Percentiles rank a stretch among this genome's conserved stretches.
Conservation (phyloP, 2,888 invertebrate genomes). For the Agonopterix subpropinquella region DNA sequence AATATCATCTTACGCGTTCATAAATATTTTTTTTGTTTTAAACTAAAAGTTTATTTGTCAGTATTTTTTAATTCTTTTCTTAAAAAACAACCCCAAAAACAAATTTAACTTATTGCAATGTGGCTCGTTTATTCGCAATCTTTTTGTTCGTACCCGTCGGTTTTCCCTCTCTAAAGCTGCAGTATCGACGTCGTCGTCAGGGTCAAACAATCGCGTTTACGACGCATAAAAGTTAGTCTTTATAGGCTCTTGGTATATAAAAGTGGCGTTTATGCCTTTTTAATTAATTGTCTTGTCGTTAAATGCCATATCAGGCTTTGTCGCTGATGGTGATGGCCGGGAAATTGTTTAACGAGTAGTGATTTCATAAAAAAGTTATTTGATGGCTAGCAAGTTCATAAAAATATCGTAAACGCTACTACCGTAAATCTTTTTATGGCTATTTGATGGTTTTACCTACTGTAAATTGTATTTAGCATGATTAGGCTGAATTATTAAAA, state of each 20-base stretch:
- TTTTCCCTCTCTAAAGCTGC: conserved; percentile 28
- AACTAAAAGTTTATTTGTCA: no score
- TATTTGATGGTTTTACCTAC: conserved; percentile 1
- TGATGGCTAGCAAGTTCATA: conserved; percentile 58
- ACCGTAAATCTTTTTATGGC: conserved; percentile 12
- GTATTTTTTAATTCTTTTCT: no score
- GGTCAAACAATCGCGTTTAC: conserved; percentile 74
- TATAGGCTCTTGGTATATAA: conserved; percentile 71
- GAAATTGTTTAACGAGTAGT: conserved; percentile 65
- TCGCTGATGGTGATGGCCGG: conserved; percentile 59
- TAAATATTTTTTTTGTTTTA: no score
- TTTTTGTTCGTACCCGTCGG: conserved; percentile 28
- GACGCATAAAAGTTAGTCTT: conserved; percentile 76
- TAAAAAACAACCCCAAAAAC: no score
- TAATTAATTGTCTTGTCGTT: conserved; percentile 73
- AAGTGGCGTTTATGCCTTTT: conserved; percentile 73
- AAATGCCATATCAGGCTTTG: conserved; percentile 67
- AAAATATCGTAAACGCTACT: conserved; percentile 52
- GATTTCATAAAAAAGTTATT: conserved; percentile 66
- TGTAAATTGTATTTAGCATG: neutral
- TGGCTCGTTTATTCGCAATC: conserved; percentile 29
- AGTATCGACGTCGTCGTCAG: conserved; percentile 56
- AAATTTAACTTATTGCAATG: no score
- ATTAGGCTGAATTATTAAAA: neutral
- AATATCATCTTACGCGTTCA: no score